Percentiles rank a stretch among this genome's conserved stretches.
These are phyloP conservation scores for Microchirus variegatus DNA, from an alignment of 2,797 vertebrate species.

Conservation along the genomic window DNA sequence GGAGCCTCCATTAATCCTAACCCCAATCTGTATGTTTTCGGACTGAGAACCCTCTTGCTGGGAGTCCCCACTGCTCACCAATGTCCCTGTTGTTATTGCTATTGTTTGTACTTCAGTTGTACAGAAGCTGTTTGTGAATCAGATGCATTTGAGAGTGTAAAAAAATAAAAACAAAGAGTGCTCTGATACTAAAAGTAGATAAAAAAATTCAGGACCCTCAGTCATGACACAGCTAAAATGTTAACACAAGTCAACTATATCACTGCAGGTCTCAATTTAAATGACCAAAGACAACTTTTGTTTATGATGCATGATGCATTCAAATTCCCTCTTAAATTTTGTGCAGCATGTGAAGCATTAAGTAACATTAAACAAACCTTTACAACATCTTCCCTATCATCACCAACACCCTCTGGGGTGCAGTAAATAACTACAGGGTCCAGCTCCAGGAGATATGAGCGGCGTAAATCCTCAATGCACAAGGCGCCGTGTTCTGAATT, in stretches of 20 bases:
- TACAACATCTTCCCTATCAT: constrained; percentile 35
- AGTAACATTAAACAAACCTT: constrained; percentile 35
- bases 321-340: constrained; percentile 33
- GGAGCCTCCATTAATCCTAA: too few species aligned
- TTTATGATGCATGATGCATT: constrained; percentile 15
- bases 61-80: too few species aligned
- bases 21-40: too few species aligned
- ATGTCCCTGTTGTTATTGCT: too few species aligned
- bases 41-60: too few species aligned
- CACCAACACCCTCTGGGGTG: constrained; percentile 50
- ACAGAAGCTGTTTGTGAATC: not conserved
- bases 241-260: not conserved
- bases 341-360: constrained; percentile 39
- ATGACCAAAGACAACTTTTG: not conserved
- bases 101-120: not conserved
- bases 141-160: not conserved
- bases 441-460: constrained; percentile 61
- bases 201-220: too few species aligned
- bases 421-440: constrained; percentile 66
- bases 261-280: not conserved
- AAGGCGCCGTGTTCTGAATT: constrained; percentile 48
- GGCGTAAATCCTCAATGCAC: constrained; percentile 69
- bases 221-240: too few species aligned
- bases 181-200: not conserved
- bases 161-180: not conserved